phyloP scores from a whole-genome alignment of 2,797 vertebrate genomes.

The Rhodeus uyekii region DNA sequence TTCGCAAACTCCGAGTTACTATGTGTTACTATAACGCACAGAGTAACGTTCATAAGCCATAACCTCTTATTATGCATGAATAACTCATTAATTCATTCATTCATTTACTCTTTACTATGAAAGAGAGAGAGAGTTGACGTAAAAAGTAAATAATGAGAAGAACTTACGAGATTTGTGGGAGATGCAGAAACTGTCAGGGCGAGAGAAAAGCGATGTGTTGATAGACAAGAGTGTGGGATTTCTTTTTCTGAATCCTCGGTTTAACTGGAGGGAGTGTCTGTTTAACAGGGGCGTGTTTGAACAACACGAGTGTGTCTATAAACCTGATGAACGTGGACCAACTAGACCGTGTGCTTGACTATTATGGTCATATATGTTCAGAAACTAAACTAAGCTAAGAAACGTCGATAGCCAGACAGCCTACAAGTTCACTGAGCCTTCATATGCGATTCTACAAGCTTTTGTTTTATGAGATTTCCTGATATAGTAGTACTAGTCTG shows the following conservation, averaged over 20 bases:
- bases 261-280: slow-evolving; percentile 31
- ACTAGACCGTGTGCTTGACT: too few relatives aligned
- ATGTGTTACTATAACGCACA: neutral
- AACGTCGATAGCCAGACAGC: too few relatives aligned
- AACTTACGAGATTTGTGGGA: slow-evolving; percentile 24
- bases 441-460: neutral
- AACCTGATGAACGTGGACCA: neutral
- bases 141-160: neutral
- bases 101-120: neutral
- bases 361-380: too few relatives aligned
- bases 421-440: neutral
- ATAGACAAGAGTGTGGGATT: neutral
- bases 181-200: neutral
- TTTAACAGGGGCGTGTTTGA: neutral
- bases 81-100: too few relatives aligned
- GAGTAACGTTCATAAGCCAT: neutral
- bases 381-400: too few relatives aligned
- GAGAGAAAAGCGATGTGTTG: neutral
- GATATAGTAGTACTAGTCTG: neutral
- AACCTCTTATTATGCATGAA: too few relatives aligned
- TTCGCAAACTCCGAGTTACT: neutral
- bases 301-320: neutral
- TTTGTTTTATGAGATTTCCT: neutral
- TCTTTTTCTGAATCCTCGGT: neutral
- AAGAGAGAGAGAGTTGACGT: neutral